Conservation (phyloP, 2,888 invertebrate genomes). For the Pimpla rufipes region DNA sequence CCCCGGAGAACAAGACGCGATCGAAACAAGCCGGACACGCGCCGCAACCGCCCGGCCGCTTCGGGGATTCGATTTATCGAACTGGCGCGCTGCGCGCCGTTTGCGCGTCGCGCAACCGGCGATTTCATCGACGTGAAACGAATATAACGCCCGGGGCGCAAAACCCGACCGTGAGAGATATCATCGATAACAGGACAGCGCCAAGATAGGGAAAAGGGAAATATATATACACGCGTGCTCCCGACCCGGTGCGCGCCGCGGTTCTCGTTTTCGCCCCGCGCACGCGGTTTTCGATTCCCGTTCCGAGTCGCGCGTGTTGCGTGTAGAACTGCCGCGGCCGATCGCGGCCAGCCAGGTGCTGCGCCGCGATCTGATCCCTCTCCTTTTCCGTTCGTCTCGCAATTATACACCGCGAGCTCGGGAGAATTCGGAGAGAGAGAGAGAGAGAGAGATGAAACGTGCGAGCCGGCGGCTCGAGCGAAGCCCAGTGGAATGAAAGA, state of each 20-base stretch:
- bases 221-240: constrained; percentile 20
- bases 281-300: constrained; percentile 54
- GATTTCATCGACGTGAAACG: constrained; percentile 58
- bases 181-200: constrained; percentile 25
- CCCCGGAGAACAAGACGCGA: constrained; percentile 1
- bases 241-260: background rate
- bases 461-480: constrained; percentile 9
- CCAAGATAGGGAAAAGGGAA: constrained; percentile 19
- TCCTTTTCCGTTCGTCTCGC: constrained; percentile 40
- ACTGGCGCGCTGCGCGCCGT: no score
- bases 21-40: constrained; percentile 33
- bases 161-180: constrained; percentile 34
- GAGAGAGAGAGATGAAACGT: constrained; percentile 21
- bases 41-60: constrained; percentile 41
- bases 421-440: constrained; percentile 12
- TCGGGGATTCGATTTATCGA: constrained; percentile 59
- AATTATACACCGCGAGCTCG: constrained; percentile 58
- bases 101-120: constrained; percentile 40
- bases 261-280: constrained; percentile 19
- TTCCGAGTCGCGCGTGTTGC: constrained; percentile 49
- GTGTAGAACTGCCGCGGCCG: constrained; percentile 35
- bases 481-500: background rate
- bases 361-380: constrained; percentile 38
- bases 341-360: constrained; percentile 62
- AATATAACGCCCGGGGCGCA: background rate